Base-by-base conservation (phyloP, 2,797 vertebrate species). In the Urosaurus nigricauda region DNA sequence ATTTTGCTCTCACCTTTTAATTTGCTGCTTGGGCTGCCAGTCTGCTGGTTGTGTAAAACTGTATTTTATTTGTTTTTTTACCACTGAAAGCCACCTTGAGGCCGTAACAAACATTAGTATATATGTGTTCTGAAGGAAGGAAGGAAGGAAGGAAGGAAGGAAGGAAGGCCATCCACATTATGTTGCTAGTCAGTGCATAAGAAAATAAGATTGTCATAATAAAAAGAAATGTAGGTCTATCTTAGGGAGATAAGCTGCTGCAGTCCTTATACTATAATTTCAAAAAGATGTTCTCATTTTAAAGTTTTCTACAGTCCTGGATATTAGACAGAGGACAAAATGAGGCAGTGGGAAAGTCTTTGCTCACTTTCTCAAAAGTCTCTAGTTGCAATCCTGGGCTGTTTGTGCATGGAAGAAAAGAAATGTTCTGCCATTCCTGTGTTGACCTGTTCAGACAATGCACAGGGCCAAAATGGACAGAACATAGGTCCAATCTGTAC, bases 291-390 rank as follows among this genome's bases (percentile, higher is more conserved):
- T 51, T 37, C 3, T 47, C 75, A 11, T 80, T 58, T 51, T 51
- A 5, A 32, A 40, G 17, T 73, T 0, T 0, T 73, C 60, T 65
- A 21, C 79, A 85, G n/a, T 60, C n/a, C 21, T 12, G 58, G 85
- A 84, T 35, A 71, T 73, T 43, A 75, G 82, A 29, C 51, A 71
- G 87, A 11, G 79, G 78, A 71, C 80, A 19, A 35, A 74, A n/a
- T 29, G 16, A 29, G 5, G 37, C 35, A 16, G 3, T 24, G 12
- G 14, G 65, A 79, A 84, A 21, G 26, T 74, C 65, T 11, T 87
- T 87, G 65, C 56, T 73, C 73, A 26, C 29, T 24, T 71, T 21
- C 71, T 87, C 21, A 16, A 32, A 56, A 80, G 37, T 13, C 71
- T 32, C 24, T 14, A 19, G 2, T 26, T 74, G 37, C 75, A 73